Percentiles rank a stretch among this genome's conserved stretches.
Evolutionary conservation across 2,797 vertebrate genomes (phyloP).

Genomic region (Chanos chanos): DNA sequence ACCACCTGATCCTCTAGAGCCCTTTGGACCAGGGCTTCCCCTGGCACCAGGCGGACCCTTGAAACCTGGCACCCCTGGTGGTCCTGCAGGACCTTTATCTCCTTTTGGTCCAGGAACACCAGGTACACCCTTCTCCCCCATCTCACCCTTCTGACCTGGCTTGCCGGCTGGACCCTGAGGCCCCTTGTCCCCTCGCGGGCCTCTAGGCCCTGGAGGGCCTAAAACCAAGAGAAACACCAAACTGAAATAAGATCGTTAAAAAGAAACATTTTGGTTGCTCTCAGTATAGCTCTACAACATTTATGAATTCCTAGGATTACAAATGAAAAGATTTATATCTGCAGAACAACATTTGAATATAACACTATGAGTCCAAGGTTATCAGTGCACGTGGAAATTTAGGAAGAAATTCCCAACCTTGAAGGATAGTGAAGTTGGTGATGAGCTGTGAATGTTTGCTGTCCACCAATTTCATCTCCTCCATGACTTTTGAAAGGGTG

Average conservation of each 20-base stretch:
- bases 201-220: slow-evolving; percentile 95
- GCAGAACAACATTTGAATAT: too few relatives aligned
- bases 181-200: slow-evolving; percentile 89
- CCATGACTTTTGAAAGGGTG: slow-evolving; percentile 87
- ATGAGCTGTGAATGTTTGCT: slow-evolving; percentile 87
- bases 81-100: slow-evolving; percentile 82
- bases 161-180: slow-evolving; percentile 83
- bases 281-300: not conserved
- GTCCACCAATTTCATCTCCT: slow-evolving; percentile 89
- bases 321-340: too few relatives aligned
- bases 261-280: not conserved
- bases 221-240: slow-evolving; percentile 26
- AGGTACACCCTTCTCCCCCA: slow-evolving; percentile 85
- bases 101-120: slow-evolving; percentile 82
- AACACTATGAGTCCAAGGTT: too few relatives aligned
- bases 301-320: too few relatives aligned
- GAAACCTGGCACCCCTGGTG: slow-evolving; percentile 76
- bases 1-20: slow-evolving; percentile 87
- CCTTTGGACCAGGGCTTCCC: slow-evolving; percentile 85
- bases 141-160: slow-evolving; percentile 86
- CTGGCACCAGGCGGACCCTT: slow-evolving; percentile 81
- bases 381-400: too few relatives aligned
- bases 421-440: slow-evolving; percentile 77
- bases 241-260: not conserved
- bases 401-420: too few relatives aligned